Conservation (phyloP, 2,113 vertebrate genomes). For the Kryptolebias marmoratus region DNA sequence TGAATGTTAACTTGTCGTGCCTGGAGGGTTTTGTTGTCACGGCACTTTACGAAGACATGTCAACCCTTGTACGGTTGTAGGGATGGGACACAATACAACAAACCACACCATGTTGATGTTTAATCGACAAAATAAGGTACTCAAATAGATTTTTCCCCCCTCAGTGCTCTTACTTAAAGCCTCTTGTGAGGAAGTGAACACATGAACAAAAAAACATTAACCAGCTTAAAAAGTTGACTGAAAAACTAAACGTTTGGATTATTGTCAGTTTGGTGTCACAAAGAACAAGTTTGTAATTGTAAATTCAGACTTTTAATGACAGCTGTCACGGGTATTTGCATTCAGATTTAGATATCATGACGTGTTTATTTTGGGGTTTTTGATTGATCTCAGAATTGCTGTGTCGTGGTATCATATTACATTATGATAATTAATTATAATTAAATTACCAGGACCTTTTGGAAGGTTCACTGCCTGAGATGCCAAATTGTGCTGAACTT, state of each 20-base stretch:
- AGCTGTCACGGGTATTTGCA: too few species aligned
- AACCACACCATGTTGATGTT: too few species aligned
- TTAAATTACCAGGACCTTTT: too few species aligned
- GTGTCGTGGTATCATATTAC: not conserved
- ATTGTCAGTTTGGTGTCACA: too few species aligned
- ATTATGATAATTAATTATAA: too few species aligned
- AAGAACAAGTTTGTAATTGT: too few species aligned
- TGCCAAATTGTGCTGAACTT: constrained; percentile 11
- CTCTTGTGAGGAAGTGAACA: not conserved
- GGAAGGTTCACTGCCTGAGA: not conserved
- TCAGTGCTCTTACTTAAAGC: not conserved
- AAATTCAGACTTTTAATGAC: too few species aligned
- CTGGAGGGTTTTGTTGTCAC: not conserved
- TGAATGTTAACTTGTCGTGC: not conserved
- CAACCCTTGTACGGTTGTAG: not conserved
- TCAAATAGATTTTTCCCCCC: not conserved
- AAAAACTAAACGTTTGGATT: too few species aligned
- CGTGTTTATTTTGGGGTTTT: too few species aligned
- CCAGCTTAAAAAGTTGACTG: too few species aligned
- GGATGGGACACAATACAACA: not conserved
- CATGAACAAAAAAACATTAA: not conserved
- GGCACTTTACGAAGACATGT: constrained; percentile 19
- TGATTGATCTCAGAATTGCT: not conserved
- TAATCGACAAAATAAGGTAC: not conserved
- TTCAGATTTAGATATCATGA: too few species aligned